Percentiles rank a stretch among this genome's conserved stretches.
phyloP scores from a whole-genome alignment of 2,888 invertebrate genomes.

The Drosophila kokeensis region DNA sequence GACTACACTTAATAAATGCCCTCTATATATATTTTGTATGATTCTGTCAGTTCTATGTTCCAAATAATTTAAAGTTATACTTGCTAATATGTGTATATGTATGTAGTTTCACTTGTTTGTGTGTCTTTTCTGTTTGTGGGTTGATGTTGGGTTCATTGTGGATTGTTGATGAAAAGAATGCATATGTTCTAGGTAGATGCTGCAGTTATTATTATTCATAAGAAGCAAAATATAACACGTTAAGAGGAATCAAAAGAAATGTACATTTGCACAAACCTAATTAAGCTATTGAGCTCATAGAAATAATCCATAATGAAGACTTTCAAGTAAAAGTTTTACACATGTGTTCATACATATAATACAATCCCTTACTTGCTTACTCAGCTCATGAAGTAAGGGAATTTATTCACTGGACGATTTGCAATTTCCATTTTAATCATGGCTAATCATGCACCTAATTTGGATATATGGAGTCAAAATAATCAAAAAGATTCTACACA shows the following conservation, averaged over 20 bases:
- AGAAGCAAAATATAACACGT: slow-evolving; percentile 4
- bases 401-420: neutral
- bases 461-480: neutral
- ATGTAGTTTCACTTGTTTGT: slow-evolving; percentile 1
- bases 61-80: slow-evolving; percentile 3
- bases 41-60: slow-evolving; percentile 5
- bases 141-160: slow-evolving; percentile 40
- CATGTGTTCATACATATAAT: neutral
- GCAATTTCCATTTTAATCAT: neutral
- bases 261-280: slow-evolving; percentile 11
- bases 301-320: neutral
- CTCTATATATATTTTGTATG: slow-evolving; percentile 25
- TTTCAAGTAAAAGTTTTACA: neutral
- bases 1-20: neutral
- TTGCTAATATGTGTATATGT: neutral
- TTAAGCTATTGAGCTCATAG: neutral
- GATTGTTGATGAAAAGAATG: slow-evolving; percentile 27
- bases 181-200: slow-evolving; percentile 18
- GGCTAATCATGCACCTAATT: neutral
- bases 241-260: slow-evolving; percentile 9
- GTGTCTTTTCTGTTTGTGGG: slow-evolving; percentile 32
- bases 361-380: neutral
- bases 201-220: slow-evolving; percentile 24
- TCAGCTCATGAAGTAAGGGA: neutral
- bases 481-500: neutral